These are phyloP conservation scores for Drosophila meridiana DNA, from an alignment of 2,888 invertebrate genomes.

Conservation along the genomic window DNA sequence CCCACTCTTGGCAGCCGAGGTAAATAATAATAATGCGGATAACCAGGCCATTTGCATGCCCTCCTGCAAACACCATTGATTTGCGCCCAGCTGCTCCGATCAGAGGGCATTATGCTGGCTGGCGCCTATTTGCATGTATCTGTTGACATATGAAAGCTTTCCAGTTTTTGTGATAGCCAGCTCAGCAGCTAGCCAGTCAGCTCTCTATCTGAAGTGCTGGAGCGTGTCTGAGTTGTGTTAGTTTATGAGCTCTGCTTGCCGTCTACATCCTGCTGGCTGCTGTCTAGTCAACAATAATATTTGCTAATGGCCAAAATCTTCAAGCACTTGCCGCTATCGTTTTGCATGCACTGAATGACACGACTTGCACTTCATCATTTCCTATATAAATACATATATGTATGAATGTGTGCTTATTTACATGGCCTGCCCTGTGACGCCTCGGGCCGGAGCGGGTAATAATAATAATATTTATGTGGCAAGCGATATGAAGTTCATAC, in stretches of 20 bases:
- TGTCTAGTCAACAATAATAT: constrained; percentile 52
- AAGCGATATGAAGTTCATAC: constrained; percentile 67
- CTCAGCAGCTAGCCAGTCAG: neutral
- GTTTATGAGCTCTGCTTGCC: constrained; percentile 9
- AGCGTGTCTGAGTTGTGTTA: constrained; percentile 17
- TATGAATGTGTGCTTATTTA: constrained; percentile 31
- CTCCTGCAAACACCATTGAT: constrained; percentile 22
- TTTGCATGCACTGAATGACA: constrained; percentile 54
- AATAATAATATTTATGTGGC: constrained; percentile 78
- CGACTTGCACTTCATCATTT: constrained; percentile 62
- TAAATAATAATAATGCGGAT: constrained; percentile 50
- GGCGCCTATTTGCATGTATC: constrained; percentile 15
- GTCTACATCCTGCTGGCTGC: constrained; percentile 3
- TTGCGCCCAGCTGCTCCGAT: constrained; percentile 44
- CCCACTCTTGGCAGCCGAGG: constrained; percentile 11
- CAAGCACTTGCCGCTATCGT: constrained; percentile 25
- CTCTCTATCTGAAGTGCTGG: constrained; percentile 18
- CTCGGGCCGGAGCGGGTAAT: constrained; percentile 51
- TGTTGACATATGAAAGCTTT: constrained; percentile 9
- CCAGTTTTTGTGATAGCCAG: constrained; percentile 11
- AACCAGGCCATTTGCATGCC: constrained; percentile 35
- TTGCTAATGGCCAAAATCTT: constrained; percentile 61
- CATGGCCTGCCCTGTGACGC: constrained; percentile 4
- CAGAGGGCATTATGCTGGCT: constrained; percentile 12
- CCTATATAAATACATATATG: constrained; percentile 1